Base-by-base conservation (phyloP, 2,797 vertebrate genomes). In the Hemitrygon akajei region DNA sequence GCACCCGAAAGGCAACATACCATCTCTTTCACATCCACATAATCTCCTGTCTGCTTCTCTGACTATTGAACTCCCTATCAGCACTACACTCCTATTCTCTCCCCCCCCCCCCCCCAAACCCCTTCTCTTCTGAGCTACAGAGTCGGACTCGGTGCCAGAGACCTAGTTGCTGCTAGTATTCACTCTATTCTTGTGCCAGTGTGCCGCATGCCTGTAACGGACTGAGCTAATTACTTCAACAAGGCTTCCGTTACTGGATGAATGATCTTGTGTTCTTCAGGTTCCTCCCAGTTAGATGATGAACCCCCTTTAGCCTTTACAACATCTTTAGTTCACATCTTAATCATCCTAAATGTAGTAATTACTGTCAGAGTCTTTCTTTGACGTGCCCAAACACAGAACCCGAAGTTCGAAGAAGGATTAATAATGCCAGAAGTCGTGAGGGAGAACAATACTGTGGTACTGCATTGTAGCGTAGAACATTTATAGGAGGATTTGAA, bases 341-440 rank as follows among this genome's bases (percentile, higher is more conserved):
- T 66, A 66, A 87, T 30, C 16, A 18, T 30, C 14, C 30, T 34
- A 87, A 87, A 63, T 63, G 14, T 87, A n/a, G 30, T 63, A n/a
- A 63, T 87, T 87, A 87, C 84, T 87, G 84, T 63, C 60, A 87
- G n/a, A 63, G 14, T 7, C 60, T 84, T 84, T 20, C 30, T 87
- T 87, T 87, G 84, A 30, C 14, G 18, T 63, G 27, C 27, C 14
- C 56, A 63, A 14, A n/a, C 69, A 71, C 69, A 71, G 20, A 20
- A 58, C 27, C 14, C 56, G n/a, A 14, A n/a, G 12, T n/a, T 34
- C 0, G 30, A 66, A 77, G n/a, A 2, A 77, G 63, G n/a, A 79
- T 14, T 79, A 37, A n/a, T 4, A 79, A 79, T 79, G 77, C 77
- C n/a, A 12, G 14, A 87, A 87, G n/a, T 47, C 47, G 47, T 7